These are phyloP conservation scores for Panulirus ornatus DNA, from an alignment of 1,140 invertebrate species.

Conservation along the genomic window DNA sequence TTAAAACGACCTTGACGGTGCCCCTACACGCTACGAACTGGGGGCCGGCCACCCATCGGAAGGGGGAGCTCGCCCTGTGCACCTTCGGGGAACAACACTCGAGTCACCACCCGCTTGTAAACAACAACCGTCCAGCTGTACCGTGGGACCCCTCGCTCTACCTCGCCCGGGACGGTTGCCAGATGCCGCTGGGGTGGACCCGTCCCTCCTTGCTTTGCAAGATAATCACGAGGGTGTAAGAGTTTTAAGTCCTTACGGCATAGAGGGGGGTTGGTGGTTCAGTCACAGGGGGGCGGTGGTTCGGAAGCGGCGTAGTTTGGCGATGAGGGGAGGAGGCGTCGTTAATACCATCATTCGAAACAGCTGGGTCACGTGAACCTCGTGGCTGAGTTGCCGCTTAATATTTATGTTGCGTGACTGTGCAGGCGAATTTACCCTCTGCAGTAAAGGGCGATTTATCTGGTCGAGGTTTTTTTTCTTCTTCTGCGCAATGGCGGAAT, in stretches of 20 bases:
- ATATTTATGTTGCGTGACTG: slow-evolving; percentile 26
- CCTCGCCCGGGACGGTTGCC: slow-evolving; percentile 1
- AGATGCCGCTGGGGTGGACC: slow-evolving; percentile 31
- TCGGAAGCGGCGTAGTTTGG: background rate
- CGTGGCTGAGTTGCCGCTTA: slow-evolving; percentile 15
- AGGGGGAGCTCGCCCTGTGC: background rate
- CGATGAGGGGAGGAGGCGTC: background rate
- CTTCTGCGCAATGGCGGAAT: background rate
- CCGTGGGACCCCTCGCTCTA: slow-evolving; percentile 6
- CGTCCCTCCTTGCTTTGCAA: background rate
- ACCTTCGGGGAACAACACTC: slow-evolving; percentile 23
- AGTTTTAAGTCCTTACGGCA: too few species aligned
- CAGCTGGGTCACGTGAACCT: slow-evolving; percentile 22
- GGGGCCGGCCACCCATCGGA: slow-evolving; percentile 25
- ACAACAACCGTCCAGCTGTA: slow-evolving; percentile 45
- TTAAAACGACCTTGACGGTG: too few species aligned
- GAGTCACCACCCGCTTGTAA: slow-evolving; percentile 32
- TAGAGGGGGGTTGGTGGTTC: too few species aligned
- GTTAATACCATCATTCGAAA: background rate
- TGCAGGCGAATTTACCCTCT: background rate
- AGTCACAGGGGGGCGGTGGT: background rate
- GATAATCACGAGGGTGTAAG: background rate
- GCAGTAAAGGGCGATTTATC: background rate
- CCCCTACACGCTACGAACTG: background rate
- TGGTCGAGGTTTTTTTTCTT: background rate